Evolutionary conservation across 2,113 vertebrate species (phyloP), one percentile per base, ranked within the genome.

Genomic region (Chamaea fasciata): DNA sequence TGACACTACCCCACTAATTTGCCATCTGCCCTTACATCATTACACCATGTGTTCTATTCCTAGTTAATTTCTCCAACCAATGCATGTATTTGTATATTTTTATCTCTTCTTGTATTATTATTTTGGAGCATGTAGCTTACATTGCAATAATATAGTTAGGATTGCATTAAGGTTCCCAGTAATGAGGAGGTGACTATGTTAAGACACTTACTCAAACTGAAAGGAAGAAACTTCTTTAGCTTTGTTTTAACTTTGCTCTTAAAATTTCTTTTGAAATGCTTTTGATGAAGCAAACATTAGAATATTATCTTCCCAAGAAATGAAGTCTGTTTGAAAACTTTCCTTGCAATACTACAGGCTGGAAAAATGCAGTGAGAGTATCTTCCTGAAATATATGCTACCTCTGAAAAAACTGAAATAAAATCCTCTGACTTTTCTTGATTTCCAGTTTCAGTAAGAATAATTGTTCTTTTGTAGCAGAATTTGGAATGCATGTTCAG

Each of bases 1-100:
- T 82, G 81, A 92, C 83, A 91, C 62, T 39, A 89, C 53, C 46
- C 57, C 28, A 46, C 44, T 75, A 56, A 84, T 87, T 84, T 75
- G 62, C 92, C 92, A 94, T 95, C 92, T 97, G 94, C 57, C 83
- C 53, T 89, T 71, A 56, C 41, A 65, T 89, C 39, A 26, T 52
- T 63, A 24, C 27, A 17, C 39, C 39, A 8, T 77, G 55, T 74
- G 26, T 39, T 87, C 87, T 83, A 35, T 63, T 90, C 22, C 35
- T 18, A 24, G 21, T 64, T 82, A 73, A 18, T 76, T 55, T 94
- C 41, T 88, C 52, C 41, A 89, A 31, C 16, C 18, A 28, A 0
- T 73, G 21, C 15, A 0, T 52, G 2, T 47, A 24, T 85, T 73
- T 90, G 20, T 82, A 1, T 83, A 31, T 68, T 39, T 69, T 83